A percentile compares a stretch with the other conserved stretches of the same genome.
These are phyloP conservation scores for Sinodicranocentrus sp. DNA, from an alignment of 2,888 invertebrate genomes.

Conservation along the genomic window DNA sequence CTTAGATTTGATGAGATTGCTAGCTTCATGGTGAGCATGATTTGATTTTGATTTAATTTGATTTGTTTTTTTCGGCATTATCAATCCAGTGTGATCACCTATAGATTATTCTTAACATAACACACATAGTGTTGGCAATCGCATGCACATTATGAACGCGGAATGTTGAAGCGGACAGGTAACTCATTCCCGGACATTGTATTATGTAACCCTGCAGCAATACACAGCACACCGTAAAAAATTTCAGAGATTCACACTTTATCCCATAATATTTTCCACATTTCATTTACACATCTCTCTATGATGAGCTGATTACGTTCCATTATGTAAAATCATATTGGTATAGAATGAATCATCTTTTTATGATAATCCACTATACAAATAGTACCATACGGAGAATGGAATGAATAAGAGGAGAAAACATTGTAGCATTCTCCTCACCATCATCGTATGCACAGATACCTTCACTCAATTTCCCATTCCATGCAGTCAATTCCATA, in stretches of 20 bases:
- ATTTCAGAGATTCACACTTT: conserved; percentile 50
- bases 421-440: conserved; percentile 43
- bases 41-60: conserved; percentile 73
- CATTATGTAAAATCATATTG: conserved; percentile 60
- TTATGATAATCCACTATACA: conserved; percentile 42
- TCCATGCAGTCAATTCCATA: conserved; percentile 31
- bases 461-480: conserved; percentile 1
- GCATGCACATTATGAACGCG: background rate
- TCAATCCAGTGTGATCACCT: conserved; percentile 5
- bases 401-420: conserved; percentile 27
- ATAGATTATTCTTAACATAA: too few relatives aligned
- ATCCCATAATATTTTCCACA: conserved; percentile 30
- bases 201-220: background rate
- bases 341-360: conserved; percentile 62
- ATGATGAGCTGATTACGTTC: conserved; percentile 63
- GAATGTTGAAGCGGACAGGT: conserved; percentile 1
- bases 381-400: conserved; percentile 5
- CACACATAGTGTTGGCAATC: too few relatives aligned
- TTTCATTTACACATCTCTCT: conserved; percentile 53
- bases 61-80: conserved; percentile 46
- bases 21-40: conserved; percentile 63
- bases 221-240: conserved; percentile 41
- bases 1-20: conserved; percentile 52
- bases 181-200: background rate
- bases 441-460: background rate